phyloP scores from a whole-genome alignment of 2,113 vertebrate genomes.

The Leptobrachium leishanense region DNA sequence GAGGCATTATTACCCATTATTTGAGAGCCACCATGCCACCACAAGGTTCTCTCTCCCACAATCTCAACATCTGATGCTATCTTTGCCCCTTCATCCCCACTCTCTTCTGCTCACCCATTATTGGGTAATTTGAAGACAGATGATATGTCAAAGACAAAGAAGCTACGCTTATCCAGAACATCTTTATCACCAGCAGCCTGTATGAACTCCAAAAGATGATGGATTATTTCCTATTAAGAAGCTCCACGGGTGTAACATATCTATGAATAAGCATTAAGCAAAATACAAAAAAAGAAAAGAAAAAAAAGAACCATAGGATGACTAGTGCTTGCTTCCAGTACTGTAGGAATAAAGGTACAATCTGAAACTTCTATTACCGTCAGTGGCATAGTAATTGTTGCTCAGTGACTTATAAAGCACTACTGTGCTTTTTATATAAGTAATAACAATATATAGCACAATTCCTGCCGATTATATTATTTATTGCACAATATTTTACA shows the following conservation, averaged over 20 bases:
- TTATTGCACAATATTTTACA: slow-evolving; percentile 31
- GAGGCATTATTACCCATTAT: too few species aligned
- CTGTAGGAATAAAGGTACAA: not conserved
- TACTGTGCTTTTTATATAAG: not conserved
- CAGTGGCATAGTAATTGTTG: not conserved
- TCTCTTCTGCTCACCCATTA: too few species aligned
- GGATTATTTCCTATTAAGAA: not conserved
- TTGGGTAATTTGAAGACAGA: too few species aligned
- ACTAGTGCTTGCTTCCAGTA: not conserved
- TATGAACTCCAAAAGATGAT: not conserved
- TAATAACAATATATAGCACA: not conserved
- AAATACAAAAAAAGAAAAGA: not conserved
- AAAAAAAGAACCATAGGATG: not conserved
- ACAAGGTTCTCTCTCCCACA: too few species aligned
- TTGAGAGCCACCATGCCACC: too few species aligned
- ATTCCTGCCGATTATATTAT: slow-evolving; percentile 27
- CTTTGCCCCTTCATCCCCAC: too few species aligned
- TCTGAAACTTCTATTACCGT: not conserved
- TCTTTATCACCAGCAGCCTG: too few species aligned
- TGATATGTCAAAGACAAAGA: too few species aligned
- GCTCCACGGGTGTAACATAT: not conserved
- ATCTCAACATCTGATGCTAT: too few species aligned
- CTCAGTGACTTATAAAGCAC: not conserved
- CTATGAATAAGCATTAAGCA: not conserved
- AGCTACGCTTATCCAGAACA: too few species aligned